Conservation (phyloP, 2,888 invertebrate genomes). For the Calameuta filiformis region DNA sequence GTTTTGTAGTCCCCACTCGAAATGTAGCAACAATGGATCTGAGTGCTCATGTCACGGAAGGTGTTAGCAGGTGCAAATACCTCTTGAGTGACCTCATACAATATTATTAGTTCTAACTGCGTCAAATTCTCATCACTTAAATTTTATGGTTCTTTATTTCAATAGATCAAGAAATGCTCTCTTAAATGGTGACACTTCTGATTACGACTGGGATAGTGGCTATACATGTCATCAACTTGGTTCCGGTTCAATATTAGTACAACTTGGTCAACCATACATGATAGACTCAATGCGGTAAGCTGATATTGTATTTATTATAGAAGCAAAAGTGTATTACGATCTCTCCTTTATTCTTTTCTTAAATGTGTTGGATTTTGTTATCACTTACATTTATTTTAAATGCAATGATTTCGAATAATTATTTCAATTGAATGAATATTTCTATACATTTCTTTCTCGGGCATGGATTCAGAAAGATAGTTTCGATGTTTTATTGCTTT, state of each 20-base stretch:
- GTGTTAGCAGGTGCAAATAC: conserved; percentile 77
- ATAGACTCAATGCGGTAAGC: conserved; percentile 83
- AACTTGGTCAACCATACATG: conserved; percentile 95
- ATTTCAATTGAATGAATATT: no score
- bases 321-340: neutral
- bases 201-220: conserved; percentile 99
- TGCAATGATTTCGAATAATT: neutral
- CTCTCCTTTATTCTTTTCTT: neutral
- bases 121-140: neutral
- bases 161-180: conserved; percentile 90
- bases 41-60: conserved; percentile 95
- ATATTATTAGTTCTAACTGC: neutral
- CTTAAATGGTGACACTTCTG: conserved; percentile 92
- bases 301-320: conserved; percentile 1
- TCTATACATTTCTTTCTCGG: no score
- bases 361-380: neutral
- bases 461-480: no score
- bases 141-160: conserved; percentile 8
- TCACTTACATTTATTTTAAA: neutral
- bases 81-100: neutral
- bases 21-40: conserved; percentile 94
- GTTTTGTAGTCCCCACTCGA: conserved; percentile 82
- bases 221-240: conserved; percentile 98
- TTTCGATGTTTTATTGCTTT: no score
- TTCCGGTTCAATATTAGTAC: conserved; percentile 93